phyloP scores from a whole-genome alignment of 2,888 invertebrate genomes.

The Aporophyla lueneburgensis region DNA sequence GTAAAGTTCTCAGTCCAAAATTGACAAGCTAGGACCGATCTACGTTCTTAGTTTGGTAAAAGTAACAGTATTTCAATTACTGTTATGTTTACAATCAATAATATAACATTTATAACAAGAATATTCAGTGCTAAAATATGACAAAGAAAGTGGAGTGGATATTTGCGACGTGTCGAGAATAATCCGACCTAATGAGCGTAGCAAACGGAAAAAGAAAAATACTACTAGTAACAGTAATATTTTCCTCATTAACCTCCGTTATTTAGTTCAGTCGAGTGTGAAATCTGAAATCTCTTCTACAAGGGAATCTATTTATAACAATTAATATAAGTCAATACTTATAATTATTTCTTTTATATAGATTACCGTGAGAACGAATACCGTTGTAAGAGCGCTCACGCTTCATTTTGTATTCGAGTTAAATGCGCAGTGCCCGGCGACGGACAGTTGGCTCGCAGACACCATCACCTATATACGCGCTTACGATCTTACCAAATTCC shows the following conservation, averaged over 20 bases:
- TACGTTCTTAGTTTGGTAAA: too few relatives aligned
- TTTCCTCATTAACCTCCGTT: conserved; percentile 5
- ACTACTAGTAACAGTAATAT: not conserved
- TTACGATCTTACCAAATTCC: too few relatives aligned
- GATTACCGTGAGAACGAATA: too few relatives aligned
- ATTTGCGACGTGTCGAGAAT: not conserved
- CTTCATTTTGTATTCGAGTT: too few relatives aligned
- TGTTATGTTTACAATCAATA: not conserved
- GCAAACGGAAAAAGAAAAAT: conserved; percentile 2
- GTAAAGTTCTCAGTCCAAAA: too few relatives aligned
- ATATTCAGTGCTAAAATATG: not conserved
- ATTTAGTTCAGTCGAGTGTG: not conserved
- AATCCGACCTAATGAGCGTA: not conserved
- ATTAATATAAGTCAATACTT: not conserved
- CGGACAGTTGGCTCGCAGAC: too few relatives aligned
- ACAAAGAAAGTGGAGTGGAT: not conserved
- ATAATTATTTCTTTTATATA: too few relatives aligned
- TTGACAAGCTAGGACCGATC: too few relatives aligned
- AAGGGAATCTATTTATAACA: not conserved
- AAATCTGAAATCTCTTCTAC: not conserved
- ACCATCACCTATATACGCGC: too few relatives aligned
- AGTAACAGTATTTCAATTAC: too few relatives aligned
- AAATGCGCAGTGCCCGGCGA: too few relatives aligned
- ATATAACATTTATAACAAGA: not conserved
- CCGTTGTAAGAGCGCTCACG: too few relatives aligned